phyloP scores from a whole-genome alignment of 2,888 invertebrate genomes.

The Diarsia rubi region DNA sequence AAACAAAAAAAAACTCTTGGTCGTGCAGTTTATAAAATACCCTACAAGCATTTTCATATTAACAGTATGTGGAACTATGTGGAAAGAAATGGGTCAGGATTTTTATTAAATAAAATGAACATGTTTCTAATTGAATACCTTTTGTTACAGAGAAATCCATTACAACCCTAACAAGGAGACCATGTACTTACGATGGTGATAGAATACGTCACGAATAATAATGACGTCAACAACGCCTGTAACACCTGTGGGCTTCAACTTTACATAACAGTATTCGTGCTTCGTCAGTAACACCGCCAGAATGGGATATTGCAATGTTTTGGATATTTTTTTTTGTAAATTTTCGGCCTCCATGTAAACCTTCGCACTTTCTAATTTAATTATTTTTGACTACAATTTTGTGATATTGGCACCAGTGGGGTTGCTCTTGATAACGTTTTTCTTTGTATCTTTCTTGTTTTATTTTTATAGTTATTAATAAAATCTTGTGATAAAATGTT shows the following conservation, averaged over 20 bases:
- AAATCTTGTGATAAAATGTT: slow-evolving; percentile 50
- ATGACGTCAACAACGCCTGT: slow-evolving; percentile 64
- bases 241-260: slow-evolving; percentile 68
- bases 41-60: slow-evolving; percentile 82
- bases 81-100: slow-evolving; percentile 40
- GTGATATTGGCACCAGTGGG: slow-evolving; percentile 62
- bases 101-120: background rate
- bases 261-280: slow-evolving; percentile 89
- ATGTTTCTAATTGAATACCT: slow-evolving; percentile 41
- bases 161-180: slow-evolving; percentile 86
- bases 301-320: slow-evolving; percentile 86
- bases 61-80: slow-evolving; percentile 35
- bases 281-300: slow-evolving; percentile 87
- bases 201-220: slow-evolving; percentile 63
- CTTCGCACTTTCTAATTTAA: slow-evolving; percentile 49
- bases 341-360: slow-evolving; percentile 62
- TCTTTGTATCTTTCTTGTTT: slow-evolving; percentile 19
- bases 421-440: slow-evolving; percentile 44
- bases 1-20: slow-evolving; percentile 60
- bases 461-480: slow-evolving; percentile 28
- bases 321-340: slow-evolving; percentile 61
- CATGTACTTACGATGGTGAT: slow-evolving; percentile 86
- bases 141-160: slow-evolving; percentile 89
- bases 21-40: slow-evolving; percentile 78
- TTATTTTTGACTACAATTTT: slow-evolving; percentile 60